Conservation (phyloP, 2,888 invertebrate genomes). For the Ceratothoa steindachneri region DNA sequence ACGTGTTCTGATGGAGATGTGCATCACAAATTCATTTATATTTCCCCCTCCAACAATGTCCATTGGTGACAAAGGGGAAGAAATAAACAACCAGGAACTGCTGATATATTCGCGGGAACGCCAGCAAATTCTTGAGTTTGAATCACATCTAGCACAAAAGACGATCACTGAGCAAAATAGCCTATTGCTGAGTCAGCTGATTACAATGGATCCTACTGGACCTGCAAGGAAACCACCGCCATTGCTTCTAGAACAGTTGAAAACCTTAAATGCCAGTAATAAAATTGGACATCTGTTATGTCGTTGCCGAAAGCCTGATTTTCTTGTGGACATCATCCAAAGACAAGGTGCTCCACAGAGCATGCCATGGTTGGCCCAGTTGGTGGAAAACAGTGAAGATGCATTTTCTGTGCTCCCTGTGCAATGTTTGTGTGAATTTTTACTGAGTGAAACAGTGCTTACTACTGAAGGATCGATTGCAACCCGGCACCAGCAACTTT, state of each 20-base stretch:
- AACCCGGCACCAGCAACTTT: conserved; percentile 71
- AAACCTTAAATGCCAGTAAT: conserved; percentile 69
- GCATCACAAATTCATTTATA: conserved; percentile 76
- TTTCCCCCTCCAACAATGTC: conserved; percentile 67
- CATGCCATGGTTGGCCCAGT: conserved; percentile 94
- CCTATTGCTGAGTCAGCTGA: conserved; percentile 68
- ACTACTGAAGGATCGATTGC: conserved; percentile 50
- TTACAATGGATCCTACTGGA: conserved; percentile 79
- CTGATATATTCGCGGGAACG: conserved; percentile 69
- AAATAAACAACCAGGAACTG: conserved; percentile 63
- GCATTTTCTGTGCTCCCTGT: conserved; percentile 74
- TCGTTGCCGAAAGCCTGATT: conserved; percentile 81
- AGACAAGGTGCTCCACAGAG: conserved; percentile 74
- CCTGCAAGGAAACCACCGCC: conserved; percentile 75
- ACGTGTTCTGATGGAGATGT: conserved; percentile 88
- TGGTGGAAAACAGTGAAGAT: conserved; percentile 86
- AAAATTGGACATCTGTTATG: conserved; percentile 85
- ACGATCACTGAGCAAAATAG: conserved; percentile 87
- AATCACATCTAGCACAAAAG: conserved; percentile 80
- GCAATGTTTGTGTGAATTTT: conserved; percentile 95
- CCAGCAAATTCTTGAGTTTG: conserved; percentile 78
- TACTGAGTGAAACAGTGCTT: conserved; percentile 58
- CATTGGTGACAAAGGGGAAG: conserved; percentile 59
- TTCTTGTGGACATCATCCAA: conserved; percentile 86
- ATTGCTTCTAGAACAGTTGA: conserved; percentile 71